Percentiles rank a stretch among this genome's conserved stretches.
These are phyloP conservation scores for Strix uralensis DNA, from an alignment of 2,113 vertebrate species.

Conservation along the genomic window DNA sequence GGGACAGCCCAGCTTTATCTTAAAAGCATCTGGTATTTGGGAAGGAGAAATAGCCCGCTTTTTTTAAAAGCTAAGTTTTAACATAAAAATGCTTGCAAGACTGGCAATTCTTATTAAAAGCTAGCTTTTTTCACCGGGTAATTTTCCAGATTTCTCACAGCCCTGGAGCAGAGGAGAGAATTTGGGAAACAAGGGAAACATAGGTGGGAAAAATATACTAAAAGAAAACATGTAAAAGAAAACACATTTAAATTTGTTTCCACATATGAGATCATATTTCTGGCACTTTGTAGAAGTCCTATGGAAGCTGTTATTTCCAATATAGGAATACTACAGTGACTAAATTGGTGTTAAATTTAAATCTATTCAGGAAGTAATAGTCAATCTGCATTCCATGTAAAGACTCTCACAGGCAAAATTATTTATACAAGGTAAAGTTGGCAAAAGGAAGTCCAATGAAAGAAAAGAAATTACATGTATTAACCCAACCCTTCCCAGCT, in stretches of 20 bases:
- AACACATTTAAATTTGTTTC: slow-evolving; percentile 79
- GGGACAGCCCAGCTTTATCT: slow-evolving; percentile 24
- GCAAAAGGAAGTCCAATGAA: slow-evolving; percentile 74
- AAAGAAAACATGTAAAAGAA: slow-evolving; percentile 72
- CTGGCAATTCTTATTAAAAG: slow-evolving; percentile 49
- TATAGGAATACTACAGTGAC: slow-evolving; percentile 75
- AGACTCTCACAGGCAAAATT: slow-evolving; percentile 76
- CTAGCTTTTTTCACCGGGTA: not conserved
- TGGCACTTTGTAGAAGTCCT: slow-evolving; percentile 81
- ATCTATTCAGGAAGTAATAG: slow-evolving; percentile 85
- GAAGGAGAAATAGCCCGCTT: not conserved
- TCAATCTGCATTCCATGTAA: slow-evolving; percentile 73
- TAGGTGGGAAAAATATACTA: slow-evolving; percentile 58
- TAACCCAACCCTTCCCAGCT: slow-evolving; percentile 61
- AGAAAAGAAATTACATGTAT: slow-evolving; percentile 62
- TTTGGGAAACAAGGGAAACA: slow-evolving; percentile 65
- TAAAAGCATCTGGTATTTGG: slow-evolving; percentile 13
- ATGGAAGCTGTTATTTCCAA: slow-evolving; percentile 78
- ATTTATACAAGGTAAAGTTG: slow-evolving; percentile 79
- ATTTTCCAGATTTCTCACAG: slow-evolving; percentile 37
- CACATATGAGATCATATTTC: slow-evolving; percentile 81
- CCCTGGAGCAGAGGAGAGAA: slow-evolving; percentile 31
- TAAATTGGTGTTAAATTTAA: slow-evolving; percentile 81
- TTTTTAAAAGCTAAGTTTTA: not conserved
- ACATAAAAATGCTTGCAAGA: not conserved